Evolutionary conservation across 35 echinoderm and acorn worm genomes (phyloP), one percentile per base, ranked within the genome.

Genomic region (Anneissia japonica): DNA sequence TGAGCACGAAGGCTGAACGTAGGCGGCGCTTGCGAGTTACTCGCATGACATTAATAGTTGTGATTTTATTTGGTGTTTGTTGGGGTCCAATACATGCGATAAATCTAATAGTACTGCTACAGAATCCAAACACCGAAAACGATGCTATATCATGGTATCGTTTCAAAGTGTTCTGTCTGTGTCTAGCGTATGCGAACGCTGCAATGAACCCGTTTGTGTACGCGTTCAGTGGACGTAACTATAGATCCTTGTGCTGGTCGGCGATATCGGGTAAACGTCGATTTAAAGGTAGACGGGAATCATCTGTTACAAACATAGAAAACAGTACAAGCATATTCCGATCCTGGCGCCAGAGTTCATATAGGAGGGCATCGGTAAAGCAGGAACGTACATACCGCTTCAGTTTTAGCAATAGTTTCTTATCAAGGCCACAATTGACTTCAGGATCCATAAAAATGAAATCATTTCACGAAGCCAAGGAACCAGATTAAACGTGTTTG

Each of bases 121-220:
- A 91, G 39, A 32, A 74, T 31, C 31, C 86, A 26, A 21, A 46
- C 26, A 36, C 37, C 32, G 41, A 43, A 29, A 72, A 30, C 14
- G 77, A 76, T 0, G 81, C 55, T 17, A 73, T n/a, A 26, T 34
- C 76, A 35, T 38, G 74, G 6, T 41, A 73, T 36, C 78, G 46
- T 46, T 93, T 97, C 38, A 73, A 39, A 34, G 86, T 82, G 14
- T 99, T 99, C 79, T 99, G 82, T 34, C 82, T 99, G 16, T 99
- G 96, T 39, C 38, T 99, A 39, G 88, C 96, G 11, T 99, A 99
- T 74, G 91, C 96, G 21, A 99, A 99, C 76, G 84, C 92, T 1
- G 96, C 96, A 16, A 82, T 99, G 33, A 99, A 99, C 79, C 96
- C 96, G 3, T 99, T 99, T 46, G 86, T 99, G 23, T 99, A 99